phyloP scores from a whole-genome alignment of 2,113 vertebrate species.

The Ramphastos sulfuratus region DNA sequence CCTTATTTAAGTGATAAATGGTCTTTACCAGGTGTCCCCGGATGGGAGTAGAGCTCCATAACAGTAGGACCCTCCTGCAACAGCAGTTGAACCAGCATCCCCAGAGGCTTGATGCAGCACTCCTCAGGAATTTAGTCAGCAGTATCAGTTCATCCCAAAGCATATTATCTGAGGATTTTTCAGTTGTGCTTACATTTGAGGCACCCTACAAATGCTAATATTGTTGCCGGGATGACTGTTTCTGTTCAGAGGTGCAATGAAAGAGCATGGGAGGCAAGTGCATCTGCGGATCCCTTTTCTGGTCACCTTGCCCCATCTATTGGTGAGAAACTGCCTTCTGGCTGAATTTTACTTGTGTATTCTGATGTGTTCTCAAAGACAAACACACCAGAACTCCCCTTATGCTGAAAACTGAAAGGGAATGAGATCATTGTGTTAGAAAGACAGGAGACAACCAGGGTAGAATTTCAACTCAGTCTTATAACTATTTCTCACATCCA shows the following conservation, averaged over 20 bases:
- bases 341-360: not conserved
- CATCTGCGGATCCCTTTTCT: not conserved
- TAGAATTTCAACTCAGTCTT: not conserved
- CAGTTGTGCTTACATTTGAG: not conserved
- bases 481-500: not conserved
- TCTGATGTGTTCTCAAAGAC: not conserved
- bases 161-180: not conserved
- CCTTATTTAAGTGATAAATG: not conserved
- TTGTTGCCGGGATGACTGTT: not conserved
- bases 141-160: not conserved
- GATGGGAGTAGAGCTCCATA: not conserved
- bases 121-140: not conserved
- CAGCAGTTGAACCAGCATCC: not conserved
- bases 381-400: not conserved
- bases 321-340: not conserved
- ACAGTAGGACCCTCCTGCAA: not conserved
- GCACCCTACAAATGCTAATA: not conserved
- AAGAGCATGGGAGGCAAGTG: not conserved
- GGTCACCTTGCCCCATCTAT: slow-evolving; percentile 24
- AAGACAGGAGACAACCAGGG: not conserved
- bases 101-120: not conserved
- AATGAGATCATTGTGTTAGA: not conserved
- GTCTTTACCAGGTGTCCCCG: not conserved
- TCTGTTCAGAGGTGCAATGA: not conserved
- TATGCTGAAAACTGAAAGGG: not conserved